Conservation (phyloP, 2,888 invertebrate genomes). For the Malacosoma neustria region DNA sequence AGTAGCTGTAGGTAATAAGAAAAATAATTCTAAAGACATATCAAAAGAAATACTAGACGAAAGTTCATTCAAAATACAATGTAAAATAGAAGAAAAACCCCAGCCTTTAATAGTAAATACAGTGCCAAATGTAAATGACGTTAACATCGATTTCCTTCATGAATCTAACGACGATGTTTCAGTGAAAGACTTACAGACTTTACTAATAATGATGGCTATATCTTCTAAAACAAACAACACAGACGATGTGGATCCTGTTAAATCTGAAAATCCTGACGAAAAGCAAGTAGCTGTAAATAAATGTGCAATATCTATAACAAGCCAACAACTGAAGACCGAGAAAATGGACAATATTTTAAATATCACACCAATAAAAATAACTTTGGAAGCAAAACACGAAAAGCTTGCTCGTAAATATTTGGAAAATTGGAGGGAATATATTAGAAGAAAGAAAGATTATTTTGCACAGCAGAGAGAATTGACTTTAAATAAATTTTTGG, state of each 20-base stretch:
- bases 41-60: neutral
- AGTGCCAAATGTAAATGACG: neutral
- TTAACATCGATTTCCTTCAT: conserved; percentile 2
- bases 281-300: neutral
- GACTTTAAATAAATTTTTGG: conserved; percentile 47
- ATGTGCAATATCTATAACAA: conserved; percentile 5
- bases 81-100: neutral
- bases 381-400: conserved; percentile 28
- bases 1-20: neutral
- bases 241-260: conserved; percentile 8
- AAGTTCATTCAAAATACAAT: neutral
- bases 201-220: conserved; percentile 52
- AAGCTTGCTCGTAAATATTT: conserved; percentile 39
- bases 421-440: conserved; percentile 44
- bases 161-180: conserved; percentile 10
- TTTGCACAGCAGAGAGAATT: conserved; percentile 37
- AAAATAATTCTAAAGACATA: neutral
- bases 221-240: conserved; percentile 28
- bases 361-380: conserved; percentile 33
- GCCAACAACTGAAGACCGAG: conserved; percentile 5
- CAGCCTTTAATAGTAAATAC: too few species aligned
- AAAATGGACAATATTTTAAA: conserved; percentile 30
- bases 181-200: conserved; percentile 39
- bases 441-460: conserved; percentile 31
- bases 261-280: conserved; percentile 1